Percentiles rank a stretch among this genome's conserved stretches.
Evolutionary conservation across 2,797 vertebrate genomes (phyloP).

Genomic region (Protosalanx chinensis): DNA sequence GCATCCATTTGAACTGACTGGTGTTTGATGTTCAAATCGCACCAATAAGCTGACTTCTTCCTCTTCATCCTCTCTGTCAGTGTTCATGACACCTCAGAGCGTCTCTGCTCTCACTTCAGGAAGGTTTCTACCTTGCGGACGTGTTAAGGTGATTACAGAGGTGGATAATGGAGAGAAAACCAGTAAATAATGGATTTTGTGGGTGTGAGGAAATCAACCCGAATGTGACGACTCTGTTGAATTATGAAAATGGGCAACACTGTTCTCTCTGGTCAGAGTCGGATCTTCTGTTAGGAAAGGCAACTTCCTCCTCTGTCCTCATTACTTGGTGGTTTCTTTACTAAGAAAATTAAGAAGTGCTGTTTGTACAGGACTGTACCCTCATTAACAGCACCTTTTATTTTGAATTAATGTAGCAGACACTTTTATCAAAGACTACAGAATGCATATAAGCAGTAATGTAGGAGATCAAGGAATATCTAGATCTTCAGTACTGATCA

Average conservation of each 20-base stretch:
- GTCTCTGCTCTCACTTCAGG: neutral
- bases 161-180: constrained; percentile 19
- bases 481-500: no score
- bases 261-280: constrained; percentile 26
- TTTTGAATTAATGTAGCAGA: no score
- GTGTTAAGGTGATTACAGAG: constrained; percentile 10
- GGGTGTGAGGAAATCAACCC: constrained; percentile 29
- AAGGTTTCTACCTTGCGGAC: neutral
- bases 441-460: no score
- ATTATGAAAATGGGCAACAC: constrained; percentile 39
- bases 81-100: neutral
- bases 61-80: neutral
- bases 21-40: neutral
- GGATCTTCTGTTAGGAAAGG: constrained; percentile 8
- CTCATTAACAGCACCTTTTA: no score
- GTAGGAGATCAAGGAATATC: no score
- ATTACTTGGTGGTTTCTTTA: no score
- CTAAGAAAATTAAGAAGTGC: no score
- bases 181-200: constrained; percentile 33
- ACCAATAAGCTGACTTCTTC: neutral
- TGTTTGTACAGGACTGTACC: no score
- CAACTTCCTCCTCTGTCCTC: no score
- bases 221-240: constrained; percentile 36
- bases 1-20: neutral
- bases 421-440: no score